Evolutionary conservation across 2,797 vertebrate genomes (phyloP).

Genomic region (Cirrhinus mrigala): DNA sequence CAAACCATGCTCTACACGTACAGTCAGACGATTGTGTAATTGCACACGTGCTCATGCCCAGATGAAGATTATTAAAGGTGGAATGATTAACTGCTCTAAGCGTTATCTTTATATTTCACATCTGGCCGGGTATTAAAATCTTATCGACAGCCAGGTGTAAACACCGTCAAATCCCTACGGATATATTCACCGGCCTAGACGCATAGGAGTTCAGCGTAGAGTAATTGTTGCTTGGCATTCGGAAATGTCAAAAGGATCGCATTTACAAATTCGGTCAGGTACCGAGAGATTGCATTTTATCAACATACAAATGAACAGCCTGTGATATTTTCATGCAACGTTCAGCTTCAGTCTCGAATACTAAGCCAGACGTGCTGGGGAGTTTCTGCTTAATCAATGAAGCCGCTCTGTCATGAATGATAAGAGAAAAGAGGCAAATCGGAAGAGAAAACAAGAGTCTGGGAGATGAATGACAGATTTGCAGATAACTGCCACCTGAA

Average conservation of each 20-base stretch:
- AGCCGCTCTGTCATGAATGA: slow-evolving; percentile 26
- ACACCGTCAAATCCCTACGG: slow-evolving; percentile 26
- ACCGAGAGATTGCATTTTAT: slow-evolving; percentile 58
- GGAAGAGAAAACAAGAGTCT: slow-evolving; percentile 45
- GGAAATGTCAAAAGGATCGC: slow-evolving; percentile 63
- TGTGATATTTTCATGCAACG: slow-evolving; percentile 57
- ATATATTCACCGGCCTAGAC: slow-evolving; percentile 27
- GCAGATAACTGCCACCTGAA: slow-evolving; percentile 44
- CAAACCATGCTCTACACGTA: slow-evolving; percentile 7
- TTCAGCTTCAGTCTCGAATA: slow-evolving; percentile 50
- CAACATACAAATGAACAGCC: slow-evolving; percentile 62
- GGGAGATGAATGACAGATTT: slow-evolving; percentile 42
- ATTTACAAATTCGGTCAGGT: slow-evolving; percentile 62
- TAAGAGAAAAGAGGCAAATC: slow-evolving; percentile 37
- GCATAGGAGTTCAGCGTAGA: slow-evolving; percentile 25
- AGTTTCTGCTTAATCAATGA: slow-evolving; percentile 59
- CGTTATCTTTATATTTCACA: slow-evolving; percentile 34
- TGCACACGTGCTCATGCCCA: slow-evolving; percentile 15
- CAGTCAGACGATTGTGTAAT: slow-evolving; percentile 20
- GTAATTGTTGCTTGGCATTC: slow-evolving; percentile 56
- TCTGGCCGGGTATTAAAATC: slow-evolving; percentile 38
- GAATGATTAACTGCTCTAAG: slow-evolving; percentile 22
- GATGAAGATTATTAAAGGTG: slow-evolving; percentile 19
- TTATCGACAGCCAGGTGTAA: slow-evolving; percentile 47
- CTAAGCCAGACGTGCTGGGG: slow-evolving; percentile 52